Base-by-base conservation (phyloP, 2,113 vertebrate species). In the Carassius gibelio region DNA sequence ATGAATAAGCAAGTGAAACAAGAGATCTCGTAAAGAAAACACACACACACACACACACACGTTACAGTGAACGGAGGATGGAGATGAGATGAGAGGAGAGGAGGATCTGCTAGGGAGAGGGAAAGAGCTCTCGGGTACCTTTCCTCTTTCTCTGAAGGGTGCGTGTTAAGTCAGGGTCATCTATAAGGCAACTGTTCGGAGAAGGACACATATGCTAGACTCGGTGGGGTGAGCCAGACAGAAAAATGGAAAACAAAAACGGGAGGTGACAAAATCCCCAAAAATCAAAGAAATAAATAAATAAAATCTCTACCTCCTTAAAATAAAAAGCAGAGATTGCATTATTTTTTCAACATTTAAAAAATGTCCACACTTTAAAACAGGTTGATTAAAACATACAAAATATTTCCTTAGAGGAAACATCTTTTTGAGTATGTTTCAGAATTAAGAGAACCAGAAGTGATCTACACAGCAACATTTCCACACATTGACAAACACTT, bases 1-100 rank as follows among this genome's bases (percentile, higher is more conserved):
- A 92, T 92, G 91, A 38, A 92, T 89, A 92, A 93, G 90, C 91
- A 83, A 88, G 90, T 89, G 88, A 92, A 93, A 94, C 88, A 92
- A 92, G 91, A 92, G 48, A 59, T 75, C 87, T 84, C 17, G 91
- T 93, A 90, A 93, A 93, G 62, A 19, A 80, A 52, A 38, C 36
- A 38, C 36, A 38, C 36, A 55, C 88, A 38, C 36, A 38, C 36
- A 38, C 36, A 55, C 88, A 92, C 89, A 93, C 90, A 89, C 86
- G 84, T 23, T 86, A 84, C 19, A n/a, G 48, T 36, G 85, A 92
- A 86, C 11, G 82, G 76, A 45, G 26, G 52, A 10, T 30, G 78
- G 30, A 52, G 7, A 17, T 38, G 74, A 81, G 76, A 78, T 80
- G n/a, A 83, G 30, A 30, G 30, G 30, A 30, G 59, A 30, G 30